Evolutionary conservation across 92 coral and sea anemone genomes (phyloP).

Genomic region (Desmophyllum pertusum): DNA sequence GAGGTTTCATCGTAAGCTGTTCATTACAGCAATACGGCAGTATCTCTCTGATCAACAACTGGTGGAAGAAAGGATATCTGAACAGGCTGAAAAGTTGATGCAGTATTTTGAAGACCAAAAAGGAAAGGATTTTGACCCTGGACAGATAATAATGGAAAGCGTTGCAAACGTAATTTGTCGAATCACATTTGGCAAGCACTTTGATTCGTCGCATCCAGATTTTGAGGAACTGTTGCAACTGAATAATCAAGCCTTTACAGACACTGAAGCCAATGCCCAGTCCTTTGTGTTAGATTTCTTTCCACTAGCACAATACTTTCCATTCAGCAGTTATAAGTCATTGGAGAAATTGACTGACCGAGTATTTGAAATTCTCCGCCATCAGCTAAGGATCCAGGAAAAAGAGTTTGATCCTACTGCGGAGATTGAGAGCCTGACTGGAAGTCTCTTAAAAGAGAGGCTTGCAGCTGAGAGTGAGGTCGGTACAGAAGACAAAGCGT

Average conservation of each 20-base stretch:
- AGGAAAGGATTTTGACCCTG: slow-evolving; percentile 54
- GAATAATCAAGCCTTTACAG: not conserved
- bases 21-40: slow-evolving; percentile 32
- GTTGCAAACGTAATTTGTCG: slow-evolving; percentile 56
- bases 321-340: not conserved
- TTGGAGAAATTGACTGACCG: not conserved
- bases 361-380: slow-evolving; percentile 30
- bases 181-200: slow-evolving; percentile 45
- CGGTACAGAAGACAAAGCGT: slow-evolving; percentile 15
- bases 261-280: slow-evolving; percentile 17
- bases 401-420: slow-evolving; percentile 3
- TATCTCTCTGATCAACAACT: slow-evolving; percentile 42
- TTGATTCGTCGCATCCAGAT: slow-evolving; percentile 49
- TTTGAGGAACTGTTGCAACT: slow-evolving; percentile 32
- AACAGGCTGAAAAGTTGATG: slow-evolving; percentile 32
- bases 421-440: slow-evolving; percentile 9
- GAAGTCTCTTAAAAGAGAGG: slow-evolving; percentile 26
- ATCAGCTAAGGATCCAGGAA: slow-evolving; percentile 7
- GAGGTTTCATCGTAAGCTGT: slow-evolving; percentile 45
- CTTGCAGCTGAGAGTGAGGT: slow-evolving; percentile 22
- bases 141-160: slow-evolving; percentile 30
- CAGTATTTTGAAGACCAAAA: slow-evolving; percentile 43
- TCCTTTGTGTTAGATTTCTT: slow-evolving; percentile 22
- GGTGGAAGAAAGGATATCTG: slow-evolving; percentile 37
- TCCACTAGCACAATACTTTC: slow-evolving; percentile 19